Conservation (phyloP, 2,888 invertebrate species). For the Pammene fasciana region DNA sequence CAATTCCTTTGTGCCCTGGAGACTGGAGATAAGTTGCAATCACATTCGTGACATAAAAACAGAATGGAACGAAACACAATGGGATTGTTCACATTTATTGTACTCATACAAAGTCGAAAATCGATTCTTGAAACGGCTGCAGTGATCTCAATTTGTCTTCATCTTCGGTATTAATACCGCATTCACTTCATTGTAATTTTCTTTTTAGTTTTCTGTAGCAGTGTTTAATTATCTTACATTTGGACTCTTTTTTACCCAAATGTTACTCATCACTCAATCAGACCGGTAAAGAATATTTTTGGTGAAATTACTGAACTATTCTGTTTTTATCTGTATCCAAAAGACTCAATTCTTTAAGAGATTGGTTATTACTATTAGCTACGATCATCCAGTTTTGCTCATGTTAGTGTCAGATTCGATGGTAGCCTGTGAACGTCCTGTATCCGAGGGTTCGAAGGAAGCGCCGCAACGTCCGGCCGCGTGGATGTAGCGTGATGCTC, state of each 20-base stretch:
- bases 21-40: conserved; percentile 58
- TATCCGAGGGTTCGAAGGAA: conserved; percentile 76
- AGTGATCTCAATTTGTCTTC: conserved; percentile 18
- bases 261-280: too few relatives aligned
- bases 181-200: background rate
- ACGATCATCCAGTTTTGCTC: too few relatives aligned
- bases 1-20: conserved; percentile 69
- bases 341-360: too few relatives aligned
- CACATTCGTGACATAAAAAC: conserved; percentile 55
- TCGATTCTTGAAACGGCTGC: conserved; percentile 17
- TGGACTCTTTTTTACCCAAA: too few relatives aligned
- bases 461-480: conserved; percentile 83
- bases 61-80: conserved; percentile 30
- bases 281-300: too few relatives aligned
- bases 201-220: too few relatives aligned
- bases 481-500: conserved; percentile 81
- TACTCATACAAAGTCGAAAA: background rate
- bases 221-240: too few relatives aligned
- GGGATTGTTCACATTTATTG: conserved; percentile 28
- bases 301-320: too few relatives aligned
- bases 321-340: too few relatives aligned
- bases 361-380: too few relatives aligned
- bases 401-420: background rate
- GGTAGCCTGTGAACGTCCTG: conserved; percentile 62
- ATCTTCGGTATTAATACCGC: conserved; percentile 6